These are phyloP conservation scores for Whitmania pigra DNA, from an alignment of 1,140 invertebrate genomes.

Conservation along the genomic window DNA sequence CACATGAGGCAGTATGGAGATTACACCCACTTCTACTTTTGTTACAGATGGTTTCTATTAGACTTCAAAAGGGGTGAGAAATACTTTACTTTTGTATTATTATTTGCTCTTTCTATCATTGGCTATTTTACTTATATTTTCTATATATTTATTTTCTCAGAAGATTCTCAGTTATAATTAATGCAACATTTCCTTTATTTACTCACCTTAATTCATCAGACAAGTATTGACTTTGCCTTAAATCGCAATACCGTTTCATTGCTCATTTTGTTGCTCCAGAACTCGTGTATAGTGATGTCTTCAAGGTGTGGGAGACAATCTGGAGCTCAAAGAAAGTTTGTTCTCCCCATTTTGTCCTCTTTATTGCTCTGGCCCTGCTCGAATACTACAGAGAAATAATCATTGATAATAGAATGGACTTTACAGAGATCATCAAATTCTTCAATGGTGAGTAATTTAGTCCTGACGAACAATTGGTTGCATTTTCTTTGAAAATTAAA, in stretches of 20 bases:
- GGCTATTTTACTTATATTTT: not conserved
- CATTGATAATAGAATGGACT: conserved; percentile 85
- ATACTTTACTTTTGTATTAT: too few relatives aligned
- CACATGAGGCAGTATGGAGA: conserved; percentile 86
- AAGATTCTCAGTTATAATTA: too few relatives aligned
- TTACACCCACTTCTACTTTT: conserved; percentile 93
- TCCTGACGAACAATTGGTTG: not conserved
- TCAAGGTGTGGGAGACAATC: conserved; percentile 84
- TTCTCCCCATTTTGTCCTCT: conserved; percentile 77
- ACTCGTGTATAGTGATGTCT: conserved; percentile 77
- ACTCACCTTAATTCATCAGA: too few relatives aligned
- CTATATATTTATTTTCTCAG: too few relatives aligned
- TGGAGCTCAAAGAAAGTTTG: conserved; percentile 80
- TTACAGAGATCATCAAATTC: conserved; percentile 93
- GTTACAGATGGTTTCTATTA: conserved; percentile 77
- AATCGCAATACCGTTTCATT: too few relatives aligned
- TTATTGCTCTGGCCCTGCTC: conserved; percentile 76
- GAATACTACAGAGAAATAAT: conserved; percentile 87
- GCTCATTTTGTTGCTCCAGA: conserved; percentile 44
- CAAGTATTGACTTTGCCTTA: too few relatives aligned
- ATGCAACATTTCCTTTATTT: too few relatives aligned
- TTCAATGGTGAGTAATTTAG: conserved; percentile 62
- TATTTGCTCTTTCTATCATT: not conserved
- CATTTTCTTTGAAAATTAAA: too few relatives aligned
- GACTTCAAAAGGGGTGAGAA: conserved; percentile 59